A percentile compares a stretch with the other conserved stretches of the same genome.
Evolutionary conservation across 2,113 vertebrate genomes (phyloP).

Genomic region (Grantiella picta): DNA sequence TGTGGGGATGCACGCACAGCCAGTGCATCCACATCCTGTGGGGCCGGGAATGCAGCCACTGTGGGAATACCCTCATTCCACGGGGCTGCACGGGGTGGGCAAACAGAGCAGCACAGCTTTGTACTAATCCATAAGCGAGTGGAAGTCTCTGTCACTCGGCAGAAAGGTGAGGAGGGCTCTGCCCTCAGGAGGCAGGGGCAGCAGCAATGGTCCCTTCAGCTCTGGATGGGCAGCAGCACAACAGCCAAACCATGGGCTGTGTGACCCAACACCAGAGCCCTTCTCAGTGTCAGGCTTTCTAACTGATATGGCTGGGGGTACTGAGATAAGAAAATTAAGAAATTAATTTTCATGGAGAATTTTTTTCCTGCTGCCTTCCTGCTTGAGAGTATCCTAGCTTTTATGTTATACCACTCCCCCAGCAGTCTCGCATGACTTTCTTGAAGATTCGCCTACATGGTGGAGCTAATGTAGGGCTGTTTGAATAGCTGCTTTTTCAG

Average conservation of each 20-base stretch:
- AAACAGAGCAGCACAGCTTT: background rate
- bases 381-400: background rate
- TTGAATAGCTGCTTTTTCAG: background rate
- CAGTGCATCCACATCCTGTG: too few relatives aligned
- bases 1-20: fast-evolving
- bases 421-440: background rate
- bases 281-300: background rate
- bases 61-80: fast-evolving
- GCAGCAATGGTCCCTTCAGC: background rate
- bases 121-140: fast-evolving
- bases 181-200: background rate
- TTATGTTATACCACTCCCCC: background rate
- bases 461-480: background rate
- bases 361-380: background rate
- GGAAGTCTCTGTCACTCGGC: fast-evolving
- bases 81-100: fast-evolving
- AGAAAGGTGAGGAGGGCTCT: background rate
- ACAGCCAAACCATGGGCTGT: background rate
- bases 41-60: fast-evolving
- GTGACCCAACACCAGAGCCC: fast-evolving
- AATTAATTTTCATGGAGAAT: background rate
- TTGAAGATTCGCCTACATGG: background rate
- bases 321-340: background rate
- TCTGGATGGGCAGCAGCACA: background rate
- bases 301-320: background rate